Percentiles rank a stretch among this genome's conserved stretches.
Conservation (phyloP, 2,113 vertebrate genomes). For the Shinisaurus crocodilurus region DNA sequence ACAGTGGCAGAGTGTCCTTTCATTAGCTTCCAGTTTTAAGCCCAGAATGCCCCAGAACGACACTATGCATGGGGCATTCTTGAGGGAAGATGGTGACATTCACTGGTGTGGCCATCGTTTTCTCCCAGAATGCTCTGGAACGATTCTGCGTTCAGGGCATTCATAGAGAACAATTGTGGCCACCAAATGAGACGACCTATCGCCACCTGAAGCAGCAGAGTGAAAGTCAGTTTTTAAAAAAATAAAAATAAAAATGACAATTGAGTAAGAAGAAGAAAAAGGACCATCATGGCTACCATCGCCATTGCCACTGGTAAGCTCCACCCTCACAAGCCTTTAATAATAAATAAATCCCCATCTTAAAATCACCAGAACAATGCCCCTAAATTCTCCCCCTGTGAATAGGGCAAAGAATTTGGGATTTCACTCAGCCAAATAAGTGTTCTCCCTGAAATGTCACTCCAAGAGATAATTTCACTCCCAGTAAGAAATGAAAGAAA, state of each 20-base stretch:
- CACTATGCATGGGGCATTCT: not conserved
- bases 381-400: not conserved
- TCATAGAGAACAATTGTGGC: no score
- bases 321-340: not conserved
- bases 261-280: not conserved
- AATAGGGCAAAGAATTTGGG: not conserved
- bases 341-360: not conserved
- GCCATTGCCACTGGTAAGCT: not conserved
- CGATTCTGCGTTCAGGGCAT: not conserved
- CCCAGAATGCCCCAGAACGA: not conserved
- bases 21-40: not conserved
- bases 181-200: not conserved
- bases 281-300: not conserved
- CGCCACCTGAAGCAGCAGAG: not conserved
- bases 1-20: not conserved
- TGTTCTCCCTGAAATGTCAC: not conserved
- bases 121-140: not conserved
- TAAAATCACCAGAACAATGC: no score
- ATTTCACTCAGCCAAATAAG: not conserved
- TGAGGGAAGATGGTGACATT: not conserved
- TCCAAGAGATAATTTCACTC: not conserved
- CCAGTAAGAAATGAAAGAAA: not conserved
- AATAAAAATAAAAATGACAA: no score
- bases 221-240: not conserved
- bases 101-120: not conserved